Conservation (phyloP, 1,140 invertebrate genomes). For the Camponotus vicinus region DNA sequence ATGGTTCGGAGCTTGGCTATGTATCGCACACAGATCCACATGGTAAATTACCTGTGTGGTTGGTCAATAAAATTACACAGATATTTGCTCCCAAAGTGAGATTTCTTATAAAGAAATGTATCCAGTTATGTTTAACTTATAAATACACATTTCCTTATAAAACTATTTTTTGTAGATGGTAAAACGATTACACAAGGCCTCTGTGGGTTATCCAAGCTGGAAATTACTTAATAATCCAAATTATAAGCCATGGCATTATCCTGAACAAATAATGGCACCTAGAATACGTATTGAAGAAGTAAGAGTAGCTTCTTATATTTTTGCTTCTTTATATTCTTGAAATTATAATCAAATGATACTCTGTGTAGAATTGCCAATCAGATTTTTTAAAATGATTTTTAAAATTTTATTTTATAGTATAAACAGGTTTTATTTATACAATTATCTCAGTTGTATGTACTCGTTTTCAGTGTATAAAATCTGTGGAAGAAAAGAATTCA, state of each 20-base stretch:
- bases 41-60: constrained; percentile 95
- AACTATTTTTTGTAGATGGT: constrained; percentile 86
- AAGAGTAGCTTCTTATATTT: constrained; percentile 80
- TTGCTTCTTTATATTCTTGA: background rate
- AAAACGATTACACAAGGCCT: constrained; percentile 93
- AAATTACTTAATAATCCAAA: constrained; percentile 92
- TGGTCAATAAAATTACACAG: constrained; percentile 95
- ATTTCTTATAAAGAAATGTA: constrained; percentile 12
- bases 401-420: background rate
- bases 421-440: background rate
- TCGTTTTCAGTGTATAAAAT: constrained; percentile 83
- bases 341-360: background rate
- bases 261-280: constrained; percentile 92
- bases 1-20: constrained; percentile 93
- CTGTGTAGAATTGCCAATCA: background rate
- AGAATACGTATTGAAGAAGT: constrained; percentile 90
- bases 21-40: constrained; percentile 95
- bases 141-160: background rate
- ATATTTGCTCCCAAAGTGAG: constrained; percentile 92
- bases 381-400: background rate
- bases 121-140: background rate
- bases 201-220: constrained; percentile 92
- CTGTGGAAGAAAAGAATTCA: constrained; percentile 83
- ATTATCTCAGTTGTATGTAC: background rate
- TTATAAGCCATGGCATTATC: constrained; percentile 94